Conservation (phyloP, 35 echinoderm and acorn worm genomes). For the Apostichopus californicus region DNA sequence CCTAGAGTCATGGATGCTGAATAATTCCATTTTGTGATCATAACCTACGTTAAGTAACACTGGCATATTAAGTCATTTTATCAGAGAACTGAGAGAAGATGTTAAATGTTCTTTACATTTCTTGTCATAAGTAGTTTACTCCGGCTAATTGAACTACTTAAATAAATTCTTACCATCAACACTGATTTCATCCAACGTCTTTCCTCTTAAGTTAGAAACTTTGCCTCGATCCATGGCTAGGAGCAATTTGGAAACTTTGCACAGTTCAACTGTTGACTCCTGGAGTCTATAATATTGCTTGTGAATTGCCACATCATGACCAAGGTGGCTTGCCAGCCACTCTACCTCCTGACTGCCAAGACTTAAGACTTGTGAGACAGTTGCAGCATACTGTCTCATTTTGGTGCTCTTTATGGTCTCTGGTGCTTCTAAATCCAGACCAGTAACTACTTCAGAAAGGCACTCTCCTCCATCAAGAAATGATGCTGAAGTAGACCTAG, state of each 20-base stretch:
- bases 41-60: no score
- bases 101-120: no score
- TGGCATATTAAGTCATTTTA: no score
- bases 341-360: background rate
- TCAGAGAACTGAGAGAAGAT: no score
- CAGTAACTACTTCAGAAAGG: background rate
- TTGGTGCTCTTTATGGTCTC: slow-evolving; percentile 4
- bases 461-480: background rate
- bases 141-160: no score
- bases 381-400: slow-evolving; percentile 19
- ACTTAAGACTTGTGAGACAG: background rate
- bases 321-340: slow-evolving; percentile 13
- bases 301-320: background rate
- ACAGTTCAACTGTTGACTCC: no score
- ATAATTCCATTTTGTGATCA: no score
- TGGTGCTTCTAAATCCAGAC: background rate
- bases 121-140: no score
- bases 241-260: no score
- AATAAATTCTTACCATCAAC: background rate
- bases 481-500: no score
- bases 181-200: background rate
- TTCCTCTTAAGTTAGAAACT: background rate
- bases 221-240: background rate
- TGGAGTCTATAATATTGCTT: no score
- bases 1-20: no score